Evolutionary conservation across 1,140 invertebrate species (phyloP).

Genomic region (Aphaenogaster floridana): DNA sequence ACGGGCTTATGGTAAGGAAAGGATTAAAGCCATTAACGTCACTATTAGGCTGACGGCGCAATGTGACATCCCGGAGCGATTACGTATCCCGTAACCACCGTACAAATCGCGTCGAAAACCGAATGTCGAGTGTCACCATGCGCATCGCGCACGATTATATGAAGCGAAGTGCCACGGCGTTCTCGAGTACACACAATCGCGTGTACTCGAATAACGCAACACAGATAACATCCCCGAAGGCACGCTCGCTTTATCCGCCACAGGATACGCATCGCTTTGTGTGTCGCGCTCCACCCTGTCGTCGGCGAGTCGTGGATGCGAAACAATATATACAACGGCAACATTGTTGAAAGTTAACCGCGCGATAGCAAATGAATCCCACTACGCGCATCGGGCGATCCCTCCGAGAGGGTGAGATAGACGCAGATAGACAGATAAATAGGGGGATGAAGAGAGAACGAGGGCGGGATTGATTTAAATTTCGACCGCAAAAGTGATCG

Average conservation of each 20-base stretch:
- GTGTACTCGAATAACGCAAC: constrained; percentile 10
- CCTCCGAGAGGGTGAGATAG: neutral
- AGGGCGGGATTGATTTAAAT: constrained; percentile 52
- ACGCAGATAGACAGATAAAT: no score
- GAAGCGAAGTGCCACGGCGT: constrained; percentile 3
- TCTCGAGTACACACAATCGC: constrained; percentile 30
- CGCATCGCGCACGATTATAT: neutral
- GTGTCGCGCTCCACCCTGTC: neutral
- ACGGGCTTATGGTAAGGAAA: neutral
- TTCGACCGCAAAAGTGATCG: constrained; percentile 34
- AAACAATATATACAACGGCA: constrained; percentile 54
- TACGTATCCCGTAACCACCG: constrained; percentile 1
- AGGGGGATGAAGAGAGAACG: neutral
- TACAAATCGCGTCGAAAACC: constrained; percentile 30
- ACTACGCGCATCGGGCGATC: constrained; percentile 20
- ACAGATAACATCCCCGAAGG: constrained; percentile 55
- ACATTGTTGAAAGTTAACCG: constrained; percentile 60
- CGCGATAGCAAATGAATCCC: constrained; percentile 43
- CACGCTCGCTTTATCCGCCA: constrained; percentile 48
- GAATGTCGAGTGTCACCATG: constrained; percentile 24
- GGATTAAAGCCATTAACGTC: constrained; percentile 9
- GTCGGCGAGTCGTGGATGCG: constrained; percentile 13
- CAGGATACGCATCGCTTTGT: constrained; percentile 40
- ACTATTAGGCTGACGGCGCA: neutral
- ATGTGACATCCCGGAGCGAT: constrained; percentile 15